Evolutionary conservation across 2,113 vertebrate species (phyloP), one percentile per base, ranked within the genome.

Genomic region (Grus americana): DNA sequence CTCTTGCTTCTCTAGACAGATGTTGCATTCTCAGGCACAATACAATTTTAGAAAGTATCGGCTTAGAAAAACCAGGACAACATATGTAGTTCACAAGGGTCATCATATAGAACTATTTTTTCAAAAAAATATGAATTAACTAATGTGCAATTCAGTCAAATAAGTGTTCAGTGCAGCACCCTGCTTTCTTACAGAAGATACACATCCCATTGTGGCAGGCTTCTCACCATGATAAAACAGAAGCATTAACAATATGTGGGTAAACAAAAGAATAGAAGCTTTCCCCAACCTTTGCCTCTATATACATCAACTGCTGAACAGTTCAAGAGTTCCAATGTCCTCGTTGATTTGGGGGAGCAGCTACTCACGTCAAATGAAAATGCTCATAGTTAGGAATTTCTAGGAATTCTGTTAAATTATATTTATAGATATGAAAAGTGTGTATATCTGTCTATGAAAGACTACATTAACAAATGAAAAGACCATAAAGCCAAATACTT

Each of bases 1-100:
- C 71, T n/a, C 59, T 49, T 66, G 73, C 75, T 86, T 88, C 59
- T 81, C 65, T 61, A 75, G 59, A 59, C 86, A 97, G 87, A 97
- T 83, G 86, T 78, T 94, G 36, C n/a, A 34, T 63, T 93, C 63
- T 78, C 12, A 0, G 72, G 72, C 67, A 93, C 29, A 91, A 67
- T 2, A 67, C 18, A 66, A 44, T 86, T 90, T 87, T 72, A 7
- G 6, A 13, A 95, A 81, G 15, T 24, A 89, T 32, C 55, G 26
- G 73, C 82, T 94, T 76, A 71, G 61, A 84, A 72, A 95, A 90
- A 81, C 0, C 42, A 91, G 63, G 52, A 70, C 36, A 80, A 75
- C 32, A 70, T 5, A 55, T 0, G 0, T 30, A 44, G 46, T 46
- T 78, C 67, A 82, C 26, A 27, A 36, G 49, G 36, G 62, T 66